Evolutionary conservation across 1,140 invertebrate species (phyloP), one percentile per base, ranked within the genome.

Genomic region (Vanessa atalanta): DNA sequence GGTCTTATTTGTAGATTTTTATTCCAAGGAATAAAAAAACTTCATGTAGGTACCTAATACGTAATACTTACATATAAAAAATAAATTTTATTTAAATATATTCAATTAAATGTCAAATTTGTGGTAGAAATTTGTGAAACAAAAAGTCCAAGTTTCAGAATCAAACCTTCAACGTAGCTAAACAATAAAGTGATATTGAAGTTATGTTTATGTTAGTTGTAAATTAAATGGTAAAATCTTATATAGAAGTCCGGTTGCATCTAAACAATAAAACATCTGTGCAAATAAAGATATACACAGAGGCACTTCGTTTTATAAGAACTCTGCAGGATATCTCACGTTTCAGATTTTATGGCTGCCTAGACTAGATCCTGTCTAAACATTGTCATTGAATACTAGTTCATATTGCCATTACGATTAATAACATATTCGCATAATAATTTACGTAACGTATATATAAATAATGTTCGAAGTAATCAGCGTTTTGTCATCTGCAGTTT

Each of bases 261-360:
- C 67, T 67, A 70, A 47, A 61, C 72, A 82, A 83, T 83, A 84
- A 82, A 88, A 84, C 75, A 83, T 85, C 78, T 82, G 78, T 79
- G 83, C 83, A 81, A 85, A 83, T 81, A 83, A 83, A 82, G 83
- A 84, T 82, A 82, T 83, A 70, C 77, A 83, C 87, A 75, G 86
- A 74, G 79, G 87, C 85, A 87, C 73, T 78, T 76, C 81, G 80
- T 82, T 71, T 88, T 82, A 84, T 86, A 85, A 81, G 78, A 78
- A 85, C 85, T 82, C 87, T 47, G 83, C 87, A 83, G 86, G 87
- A 81, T 79, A 75, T 79, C 85, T 87, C 88, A 89, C 86, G 85
- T 83, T 79, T 82, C 69, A 74, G 76, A 81, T 80, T 86, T 88
- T 87, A 87, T 84, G 82, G 76, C 78, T 73, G 75, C 67, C 79